Base-by-base conservation (phyloP, 2,888 invertebrate genomes). In the Coenonympha arcania region DNA sequence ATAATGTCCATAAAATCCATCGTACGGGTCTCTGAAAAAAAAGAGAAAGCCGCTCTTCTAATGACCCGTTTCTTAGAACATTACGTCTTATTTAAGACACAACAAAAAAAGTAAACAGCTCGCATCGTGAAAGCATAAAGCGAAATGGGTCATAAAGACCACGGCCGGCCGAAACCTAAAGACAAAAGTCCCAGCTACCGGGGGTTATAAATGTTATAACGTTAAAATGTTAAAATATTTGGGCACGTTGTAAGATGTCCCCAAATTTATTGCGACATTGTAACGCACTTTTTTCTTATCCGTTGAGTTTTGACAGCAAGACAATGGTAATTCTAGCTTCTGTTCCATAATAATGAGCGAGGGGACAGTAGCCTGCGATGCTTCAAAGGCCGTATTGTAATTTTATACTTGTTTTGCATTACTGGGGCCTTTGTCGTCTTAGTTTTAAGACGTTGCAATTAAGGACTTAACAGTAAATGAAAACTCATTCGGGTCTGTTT, bases 41-140 rank as follows among this genome's bases (percentile, higher is more conserved):
- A 81, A 82, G 79, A 83, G 80, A 83, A 80, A 82, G 80, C 79
- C 65, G 48, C 65, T 68, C 75, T 78, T 81, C 76, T 80, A 79
- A 83, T 78, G 76, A 78, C 69, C 74, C 79, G 76, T 81, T 84
- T 81, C 84, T 82, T 65, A 80, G 83, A 84, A 83, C 81, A 82
- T 85, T 79, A 86, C 77, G 82, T 85, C 84, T 84, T 83, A 84
- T 84, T 86, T 85, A 79, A 82, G 76, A 76, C 68, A 73, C 72
- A 73, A 77, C 77, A 79, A 79, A 78, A 83, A 77, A 74, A 75
- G 6, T 18, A 76, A 75, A 78, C 72, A 70, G 76, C 71, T 68
- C 71, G 66, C 67, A 61, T 66, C 69, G 68, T 69, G 73, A 71
- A 78, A 77, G 74, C 78, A 79, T 79, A 78, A 76, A 69, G 76